Percentiles rank a stretch among this genome's conserved stretches.
phyloP scores from a whole-genome alignment of 2,797 vertebrate species.

The Onychomys torridus region DNA sequence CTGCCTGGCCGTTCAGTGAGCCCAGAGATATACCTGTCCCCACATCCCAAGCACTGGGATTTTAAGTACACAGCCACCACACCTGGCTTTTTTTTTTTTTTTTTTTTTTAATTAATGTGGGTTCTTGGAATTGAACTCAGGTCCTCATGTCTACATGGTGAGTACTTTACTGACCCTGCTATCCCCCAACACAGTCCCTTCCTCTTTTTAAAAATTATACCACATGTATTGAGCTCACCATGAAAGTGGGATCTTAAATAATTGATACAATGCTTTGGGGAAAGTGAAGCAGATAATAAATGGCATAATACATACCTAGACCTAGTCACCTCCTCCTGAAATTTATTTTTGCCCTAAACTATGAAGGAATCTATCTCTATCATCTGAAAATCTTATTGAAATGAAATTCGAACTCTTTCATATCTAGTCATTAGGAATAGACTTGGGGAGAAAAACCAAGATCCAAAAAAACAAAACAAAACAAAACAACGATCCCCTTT shows the following conservation, averaged over 20 bases:
- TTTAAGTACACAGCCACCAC: neutral
- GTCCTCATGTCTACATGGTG: neutral
- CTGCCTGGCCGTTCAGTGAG: neutral
- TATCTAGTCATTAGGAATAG: slow-evolving; percentile 18
- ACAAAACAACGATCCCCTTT: neutral
- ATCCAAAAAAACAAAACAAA: neutral
- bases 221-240: neutral
- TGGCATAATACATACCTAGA: neutral
- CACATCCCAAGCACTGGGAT: neutral
- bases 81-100: neutral
- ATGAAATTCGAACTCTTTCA: slow-evolving; percentile 34
- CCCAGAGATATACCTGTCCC: neutral
- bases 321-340: neutral
- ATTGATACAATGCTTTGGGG: neutral
- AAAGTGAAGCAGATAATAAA: neutral
- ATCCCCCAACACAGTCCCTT: neutral
- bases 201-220: neutral
- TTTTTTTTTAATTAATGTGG: neutral
- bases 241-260: neutral
- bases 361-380: neutral
- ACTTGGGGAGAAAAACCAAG: neutral
- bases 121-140: neutral
- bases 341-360: slow-evolving; percentile 31
- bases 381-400: slow-evolving; percentile 28
- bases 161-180: neutral